Evolutionary conservation across 64 coral and sea anemone genomes (phyloP), one percentile per base, ranked within the genome.

Genomic region (Exaiptasia diaphana): DNA sequence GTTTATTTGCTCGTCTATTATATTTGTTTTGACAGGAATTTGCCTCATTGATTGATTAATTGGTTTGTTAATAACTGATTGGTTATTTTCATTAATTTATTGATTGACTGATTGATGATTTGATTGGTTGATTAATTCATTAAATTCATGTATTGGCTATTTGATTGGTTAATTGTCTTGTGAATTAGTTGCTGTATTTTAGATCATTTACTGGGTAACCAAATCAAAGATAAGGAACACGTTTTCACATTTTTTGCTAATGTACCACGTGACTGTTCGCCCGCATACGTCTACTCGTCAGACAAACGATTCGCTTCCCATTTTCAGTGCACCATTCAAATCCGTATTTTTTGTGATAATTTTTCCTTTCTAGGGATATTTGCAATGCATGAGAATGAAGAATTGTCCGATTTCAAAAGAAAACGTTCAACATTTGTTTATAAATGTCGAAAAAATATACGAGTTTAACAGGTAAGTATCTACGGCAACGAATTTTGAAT

Each of bases 401-500:
- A 73, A 79, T 30, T 83, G 84, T 39, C 91, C 79, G 44, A 82
- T 94, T 72, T 61, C 62, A 13, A 61, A 89, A 33, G 27, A 71
- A 43, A 83, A 94, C 23, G 41, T 94, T 31, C 46, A 42, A 41
- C 68, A 94, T 53, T 68, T 94, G 28, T 94, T 94, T 61, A 94
- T 94, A 62, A 94, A 94, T 35, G 85, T 94, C 22, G 91, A 94
- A 76, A 71, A 94, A 83, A 94, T 94, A 33, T 83, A 89, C 43
- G 82, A 88, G 26, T 94, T 94, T 49, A 94, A 94, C 52, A 89
- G 81, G 91, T 94, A 64, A 79, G 73, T 56, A 3, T 8, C 13
- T 2, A 61, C 10, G 33, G 17, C 13, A 20, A n/a, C 18, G n/a
- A n/a, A n/a, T n/a, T n/a, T n/a, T n/a, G n/a, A n/a, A n/a, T n/a